Conservation (phyloP, 1,140 invertebrate species). For the Drosophila asahinai region DNA sequence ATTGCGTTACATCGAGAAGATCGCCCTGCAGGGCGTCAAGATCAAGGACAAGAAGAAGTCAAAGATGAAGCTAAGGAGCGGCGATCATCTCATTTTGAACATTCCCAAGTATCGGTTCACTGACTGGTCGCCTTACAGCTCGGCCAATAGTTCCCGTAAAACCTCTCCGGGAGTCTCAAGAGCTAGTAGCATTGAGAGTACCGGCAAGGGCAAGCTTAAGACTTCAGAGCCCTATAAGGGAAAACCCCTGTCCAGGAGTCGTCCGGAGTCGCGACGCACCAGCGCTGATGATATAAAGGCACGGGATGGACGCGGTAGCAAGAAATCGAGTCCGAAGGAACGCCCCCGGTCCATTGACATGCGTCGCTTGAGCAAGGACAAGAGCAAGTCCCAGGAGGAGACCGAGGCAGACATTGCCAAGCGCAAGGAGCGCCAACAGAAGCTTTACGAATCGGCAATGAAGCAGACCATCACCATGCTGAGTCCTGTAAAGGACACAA, state of each 20-base stretch:
- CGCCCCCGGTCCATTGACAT: constrained; percentile 89
- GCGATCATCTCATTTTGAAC: constrained; percentile 82
- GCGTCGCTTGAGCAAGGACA: constrained; percentile 88
- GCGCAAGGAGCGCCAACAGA: constrained; percentile 89
- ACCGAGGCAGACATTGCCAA: constrained; percentile 89
- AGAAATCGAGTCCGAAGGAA: constrained; percentile 86
- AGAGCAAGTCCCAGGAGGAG: constrained; percentile 89
- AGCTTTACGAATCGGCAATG: constrained; percentile 89
- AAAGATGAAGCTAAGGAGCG: constrained; percentile 81
- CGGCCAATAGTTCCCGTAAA: constrained; percentile 82
- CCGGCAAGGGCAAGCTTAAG: constrained; percentile 76
- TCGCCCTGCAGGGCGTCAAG: constrained; percentile 83
- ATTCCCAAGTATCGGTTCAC: constrained; percentile 84
- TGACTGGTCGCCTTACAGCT: constrained; percentile 83
- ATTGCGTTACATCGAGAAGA: constrained; percentile 81
- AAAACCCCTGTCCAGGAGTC: constrained; percentile 86
- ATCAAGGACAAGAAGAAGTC: constrained; percentile 84
- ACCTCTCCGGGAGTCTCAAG: constrained; percentile 83
- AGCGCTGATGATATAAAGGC: constrained; percentile 86
- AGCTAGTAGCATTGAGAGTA: constrained; percentile 83
- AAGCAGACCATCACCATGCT: constrained; percentile 90
- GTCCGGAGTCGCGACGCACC: constrained; percentile 85
- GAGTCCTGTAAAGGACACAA: constrained; percentile 89
- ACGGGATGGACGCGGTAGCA: constrained; percentile 85
- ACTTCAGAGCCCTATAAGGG: constrained; percentile 75